A percentile compares a stretch with the other conserved stretches of the same genome.
Evolutionary conservation across 2,113 vertebrate species (phyloP).

Genomic region (Nanorana parkeri): DNA sequence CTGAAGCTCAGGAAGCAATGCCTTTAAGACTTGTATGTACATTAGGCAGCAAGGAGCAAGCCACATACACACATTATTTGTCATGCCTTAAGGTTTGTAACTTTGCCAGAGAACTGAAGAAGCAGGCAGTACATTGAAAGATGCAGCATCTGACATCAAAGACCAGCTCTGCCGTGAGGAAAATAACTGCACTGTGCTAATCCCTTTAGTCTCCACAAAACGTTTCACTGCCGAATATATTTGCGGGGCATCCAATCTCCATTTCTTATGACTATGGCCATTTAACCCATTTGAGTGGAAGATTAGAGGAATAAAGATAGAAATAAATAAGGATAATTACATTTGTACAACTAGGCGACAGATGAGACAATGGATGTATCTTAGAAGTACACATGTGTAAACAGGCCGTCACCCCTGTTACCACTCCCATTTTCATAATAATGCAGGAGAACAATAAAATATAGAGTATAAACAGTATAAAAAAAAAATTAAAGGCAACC

Average conservation of each 20-base stretch:
- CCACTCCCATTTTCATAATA: too few species aligned
- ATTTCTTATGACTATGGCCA: not conserved
- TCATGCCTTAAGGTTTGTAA: constrained; percentile 21
- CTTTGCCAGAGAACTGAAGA: constrained; percentile 22
- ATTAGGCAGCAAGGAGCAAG: not conserved
- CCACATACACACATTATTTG: constrained; percentile 1
- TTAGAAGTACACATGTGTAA: too few species aligned
- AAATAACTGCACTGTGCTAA: constrained; percentile 4
- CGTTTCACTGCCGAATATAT: not conserved
- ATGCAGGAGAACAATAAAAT: too few species aligned
- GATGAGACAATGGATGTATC: too few species aligned
- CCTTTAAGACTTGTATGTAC: not conserved
- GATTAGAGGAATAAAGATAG: not conserved
- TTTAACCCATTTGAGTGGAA: constrained; percentile 9
- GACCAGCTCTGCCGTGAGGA: constrained; percentile 24
- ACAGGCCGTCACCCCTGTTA: too few species aligned
- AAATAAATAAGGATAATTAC: not conserved
- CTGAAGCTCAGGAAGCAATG: not conserved
- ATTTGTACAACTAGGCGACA: too few species aligned
- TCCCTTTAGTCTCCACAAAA: not conserved
- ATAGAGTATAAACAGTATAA: too few species aligned
- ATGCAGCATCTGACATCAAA: constrained; percentile 20
- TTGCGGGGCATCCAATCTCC: not conserved
- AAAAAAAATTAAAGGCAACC: too few species aligned
- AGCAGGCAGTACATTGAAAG: not conserved